Base-by-base conservation (phyloP, 1,140 invertebrate species). In the Luehdorfia chinensis region DNA sequence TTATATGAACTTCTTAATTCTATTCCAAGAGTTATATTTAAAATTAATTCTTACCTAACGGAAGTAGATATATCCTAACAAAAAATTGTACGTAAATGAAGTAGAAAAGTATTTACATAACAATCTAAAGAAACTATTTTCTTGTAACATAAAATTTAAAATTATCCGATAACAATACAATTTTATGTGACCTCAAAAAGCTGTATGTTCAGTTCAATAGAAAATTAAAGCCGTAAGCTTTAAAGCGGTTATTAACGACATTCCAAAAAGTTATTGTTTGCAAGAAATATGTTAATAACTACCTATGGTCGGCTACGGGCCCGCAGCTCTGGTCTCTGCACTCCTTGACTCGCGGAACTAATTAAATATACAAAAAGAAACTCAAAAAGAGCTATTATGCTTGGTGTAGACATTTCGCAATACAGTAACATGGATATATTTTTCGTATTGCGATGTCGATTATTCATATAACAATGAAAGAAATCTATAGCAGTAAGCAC, bases 71-170 rank as follows among this genome's bases (percentile, higher is more conserved):
- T 50, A 57, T 58, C 50, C 59, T 72, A 63, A 63, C 64, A 73
- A 72, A 63, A 68, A 53, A 37, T 51, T 56, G 51, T 57, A 59
- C 36, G 56, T 63, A 72, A 77, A 74, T 59, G 67, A 68, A 62
- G 62, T 68, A 68, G 59, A 50, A 46, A 71, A 69, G 66, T 79
- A 83, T 83, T 83, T 83, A 79, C 75, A 83, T 65, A 83, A 83
- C 74, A 74, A 74, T 58, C 46, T 6, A 21, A 3, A 3, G 63
- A 66, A 63, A 66, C 47, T 68, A 65, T 60, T 51, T 65, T 66
- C 52, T 43, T 50, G 45, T 62, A 74, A 76, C 48, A 58, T 75
- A 74, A 75, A 73, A 69, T 73, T 68, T 74, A 58, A 68, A 76
- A 57, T 56, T 63, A 72, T 63, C 55, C 59, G 55, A 76, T 71